Evolutionary conservation across 1,140 invertebrate genomes (phyloP), one percentile per base, ranked within the genome.

Genomic region (Papilio glaucus): DNA sequence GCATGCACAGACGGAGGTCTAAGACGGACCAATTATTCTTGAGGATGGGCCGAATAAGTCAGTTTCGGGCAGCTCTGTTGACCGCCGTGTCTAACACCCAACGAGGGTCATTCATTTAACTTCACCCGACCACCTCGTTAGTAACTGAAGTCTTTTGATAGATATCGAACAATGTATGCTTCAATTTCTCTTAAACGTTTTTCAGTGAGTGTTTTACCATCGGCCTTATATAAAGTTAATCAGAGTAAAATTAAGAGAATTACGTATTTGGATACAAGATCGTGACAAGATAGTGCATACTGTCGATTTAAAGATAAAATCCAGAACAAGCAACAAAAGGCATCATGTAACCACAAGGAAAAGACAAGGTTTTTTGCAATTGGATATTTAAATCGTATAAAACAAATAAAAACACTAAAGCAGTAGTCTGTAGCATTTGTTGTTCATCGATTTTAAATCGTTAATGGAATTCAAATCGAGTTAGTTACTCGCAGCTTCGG

Each of bases 11-110:
- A 69, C 67, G 74, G 68, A 73, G 69, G 73, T 72, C 67, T 74
- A 80, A 78, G 79, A 81, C 72, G 79, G 33, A 65, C 75, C 76
- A 75, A 78, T 79, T 83, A 79, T 83, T 84, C 82, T 82, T 78
- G 73, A 78, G 72, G 72, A 78, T 75, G 71, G 76, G 61, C 71
- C 73, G 75, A 77, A 84, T 78, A 82, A 83, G 79, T 82, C 77
- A 82, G 77, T 79, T 78, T 70, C 74, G 78, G 80, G 76, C 68
- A 77, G 75, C 70, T 74, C 72, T 67, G 76, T 85, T 85, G 83
- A 82, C 83, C 83, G 76, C 77, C 65, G 62, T 77, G 77, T 83
- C 79, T 73, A 53, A 71, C 21, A 70, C 71, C 42, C 67, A 77
- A 84, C 77, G 78, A 85, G 79, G 77, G 78, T 80, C 76, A 75